Conservation (phyloP, 2,888 invertebrate species). For the Drosophila ezoana region DNA sequence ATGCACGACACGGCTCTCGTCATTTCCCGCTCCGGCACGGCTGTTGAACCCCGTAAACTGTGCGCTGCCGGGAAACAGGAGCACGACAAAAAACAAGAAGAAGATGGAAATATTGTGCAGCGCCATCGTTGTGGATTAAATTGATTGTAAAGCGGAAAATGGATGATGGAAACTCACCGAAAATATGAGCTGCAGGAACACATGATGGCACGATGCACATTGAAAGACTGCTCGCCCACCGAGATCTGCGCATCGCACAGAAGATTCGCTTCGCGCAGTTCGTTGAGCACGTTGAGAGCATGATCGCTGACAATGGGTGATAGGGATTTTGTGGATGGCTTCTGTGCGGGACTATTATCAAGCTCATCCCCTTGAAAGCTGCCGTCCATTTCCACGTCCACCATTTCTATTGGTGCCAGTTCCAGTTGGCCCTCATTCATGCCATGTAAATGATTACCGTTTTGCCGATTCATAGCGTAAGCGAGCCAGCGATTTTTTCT, state of each 20-base stretch:
- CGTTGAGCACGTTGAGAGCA: slow-evolving; percentile 93
- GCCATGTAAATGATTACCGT: slow-evolving; percentile 60
- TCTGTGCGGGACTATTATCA: slow-evolving; percentile 31
- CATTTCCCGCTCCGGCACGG: slow-evolving; percentile 48
- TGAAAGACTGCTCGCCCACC: slow-evolving; percentile 93
- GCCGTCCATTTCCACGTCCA: slow-evolving; percentile 48
- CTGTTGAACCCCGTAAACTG: slow-evolving; percentile 81
- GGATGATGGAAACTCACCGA: slow-evolving; percentile 86
- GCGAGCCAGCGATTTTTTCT: slow-evolving; percentile 55
- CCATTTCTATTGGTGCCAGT: slow-evolving; percentile 25
- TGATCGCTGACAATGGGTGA: slow-evolving; percentile 90
- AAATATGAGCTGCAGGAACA: slow-evolving; percentile 96
- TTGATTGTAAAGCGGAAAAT: background rate
- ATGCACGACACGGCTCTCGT: slow-evolving; percentile 88
- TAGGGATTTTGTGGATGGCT: slow-evolving; percentile 56
- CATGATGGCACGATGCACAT: slow-evolving; percentile 94
- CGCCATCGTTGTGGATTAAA: background rate
- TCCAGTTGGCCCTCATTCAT: slow-evolving; percentile 63
- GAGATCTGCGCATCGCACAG: slow-evolving; percentile 94
- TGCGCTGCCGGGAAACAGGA: slow-evolving; percentile 56
- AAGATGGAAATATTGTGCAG: background rate
- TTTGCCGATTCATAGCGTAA: slow-evolving; percentile 62
- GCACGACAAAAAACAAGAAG: background rate
- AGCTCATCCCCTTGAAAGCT: slow-evolving; percentile 35
- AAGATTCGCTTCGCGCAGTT: slow-evolving; percentile 92